A percentile compares a stretch with the other conserved stretches of the same genome.
Evolutionary conservation across 2,113 vertebrate species (phyloP).

Genomic region (Dinomys branickii): DNA sequence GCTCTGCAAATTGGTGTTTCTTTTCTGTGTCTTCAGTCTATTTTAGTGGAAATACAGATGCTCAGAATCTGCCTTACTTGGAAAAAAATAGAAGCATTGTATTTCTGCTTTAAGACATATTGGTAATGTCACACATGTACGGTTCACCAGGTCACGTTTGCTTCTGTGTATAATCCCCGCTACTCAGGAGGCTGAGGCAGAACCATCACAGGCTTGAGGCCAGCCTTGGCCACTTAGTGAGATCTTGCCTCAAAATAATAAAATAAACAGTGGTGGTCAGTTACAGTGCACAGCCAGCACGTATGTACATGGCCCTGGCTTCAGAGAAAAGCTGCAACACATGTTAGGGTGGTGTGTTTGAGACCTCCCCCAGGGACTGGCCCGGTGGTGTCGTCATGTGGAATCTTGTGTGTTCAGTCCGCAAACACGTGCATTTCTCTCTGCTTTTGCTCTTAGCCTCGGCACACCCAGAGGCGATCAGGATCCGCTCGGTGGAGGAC

Average conservation of each 20-base stretch:
- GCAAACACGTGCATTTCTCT: not conserved
- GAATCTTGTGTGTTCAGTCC: not conserved
- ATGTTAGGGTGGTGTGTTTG: not conserved
- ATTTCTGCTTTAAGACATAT: not conserved
- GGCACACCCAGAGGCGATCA: conserved; percentile 92
- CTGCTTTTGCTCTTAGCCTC: conserved; percentile 81
- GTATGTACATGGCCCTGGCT: not conserved
- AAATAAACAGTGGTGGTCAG: not conserved
- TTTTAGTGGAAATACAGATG: not conserved
- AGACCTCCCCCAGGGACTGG: not conserved
- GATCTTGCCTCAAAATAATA: not conserved
- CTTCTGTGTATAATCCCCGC: not conserved
- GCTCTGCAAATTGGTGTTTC: not conserved
- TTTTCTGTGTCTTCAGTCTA: conserved; percentile 11
- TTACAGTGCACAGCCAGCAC: not conserved
- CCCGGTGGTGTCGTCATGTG: not conserved
- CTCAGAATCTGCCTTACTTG: conserved; percentile 26
- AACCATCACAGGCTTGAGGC: not conserved
- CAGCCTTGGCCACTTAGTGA: not conserved
- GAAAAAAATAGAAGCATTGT: not conserved
- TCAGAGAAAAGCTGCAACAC: not conserved
- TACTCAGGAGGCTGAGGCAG: not conserved
- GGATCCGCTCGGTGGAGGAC: conserved; percentile 92
- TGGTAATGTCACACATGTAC: not conserved
- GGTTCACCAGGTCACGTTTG: not conserved